Percentiles rank a stretch among this genome's conserved stretches.
phyloP scores from a whole-genome alignment of 2,888 invertebrate genomes.

The Argyresthia goedartella region DNA sequence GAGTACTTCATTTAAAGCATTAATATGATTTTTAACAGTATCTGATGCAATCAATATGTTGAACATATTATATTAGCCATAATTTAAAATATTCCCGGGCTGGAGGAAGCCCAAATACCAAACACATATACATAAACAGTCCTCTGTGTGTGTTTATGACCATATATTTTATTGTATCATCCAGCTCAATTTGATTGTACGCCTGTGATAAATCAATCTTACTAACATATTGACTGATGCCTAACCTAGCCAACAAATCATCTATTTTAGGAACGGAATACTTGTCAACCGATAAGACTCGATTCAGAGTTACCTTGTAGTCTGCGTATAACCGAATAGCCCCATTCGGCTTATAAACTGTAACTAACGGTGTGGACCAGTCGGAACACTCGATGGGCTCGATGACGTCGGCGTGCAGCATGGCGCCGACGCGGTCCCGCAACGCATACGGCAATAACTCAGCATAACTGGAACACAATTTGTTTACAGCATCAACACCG shows the following conservation, averaged over 20 bases:
- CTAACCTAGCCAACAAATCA: background rate
- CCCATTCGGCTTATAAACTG: background rate
- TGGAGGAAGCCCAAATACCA: background rate
- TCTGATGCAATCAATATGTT: background rate
- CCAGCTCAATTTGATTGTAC: background rate
- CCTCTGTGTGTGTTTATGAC: background rate
- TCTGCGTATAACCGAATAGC: background rate
- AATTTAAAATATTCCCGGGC: background rate
- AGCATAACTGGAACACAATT: background rate
- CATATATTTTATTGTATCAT: background rate
- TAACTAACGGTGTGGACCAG: background rate
- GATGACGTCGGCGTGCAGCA: background rate
- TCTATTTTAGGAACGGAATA: conserved; percentile 1
- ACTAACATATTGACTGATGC: background rate
- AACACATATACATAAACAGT: background rate
- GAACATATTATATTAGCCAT: background rate
- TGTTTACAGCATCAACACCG: background rate
- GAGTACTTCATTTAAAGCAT: background rate
- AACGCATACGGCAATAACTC: background rate
- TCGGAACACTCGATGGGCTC: background rate
- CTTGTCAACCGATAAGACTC: background rate
- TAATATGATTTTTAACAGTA: background rate
- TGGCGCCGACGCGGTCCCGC: background rate
- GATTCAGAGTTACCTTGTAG: background rate
- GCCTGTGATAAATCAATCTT: background rate